Percentiles rank a stretch among this genome's conserved stretches.
These are phyloP conservation scores for Salmo trutta DNA, from an alignment of 2,797 vertebrate species.

Conservation along the genomic window DNA sequence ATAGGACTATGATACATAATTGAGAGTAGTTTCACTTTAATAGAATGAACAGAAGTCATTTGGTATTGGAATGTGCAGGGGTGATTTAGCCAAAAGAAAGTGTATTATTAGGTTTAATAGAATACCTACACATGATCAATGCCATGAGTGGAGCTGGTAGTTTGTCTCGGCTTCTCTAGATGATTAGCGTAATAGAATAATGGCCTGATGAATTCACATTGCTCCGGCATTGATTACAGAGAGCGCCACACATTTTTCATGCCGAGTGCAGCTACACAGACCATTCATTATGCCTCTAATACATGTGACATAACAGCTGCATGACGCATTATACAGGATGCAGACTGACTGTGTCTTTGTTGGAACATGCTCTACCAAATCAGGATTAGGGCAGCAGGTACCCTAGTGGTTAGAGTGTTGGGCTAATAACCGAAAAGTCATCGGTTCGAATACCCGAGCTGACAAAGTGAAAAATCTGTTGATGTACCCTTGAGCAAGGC, in stretches of 20 bases:
- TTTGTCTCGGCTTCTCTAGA: slow-evolving; percentile 1
- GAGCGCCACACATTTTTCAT: slow-evolving; percentile 64
- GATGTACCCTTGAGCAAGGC: no score
- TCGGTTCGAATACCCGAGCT: no score
- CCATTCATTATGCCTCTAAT: slow-evolving; percentile 38
- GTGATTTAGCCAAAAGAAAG: slow-evolving; percentile 61
- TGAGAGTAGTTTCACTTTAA: slow-evolving; percentile 75
- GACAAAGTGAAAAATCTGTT: no score
- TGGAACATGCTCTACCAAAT: slow-evolving; percentile 6
- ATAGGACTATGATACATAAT: slow-evolving; percentile 72
- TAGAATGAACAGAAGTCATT: slow-evolving; percentile 71
- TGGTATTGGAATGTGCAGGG: slow-evolving; percentile 66
- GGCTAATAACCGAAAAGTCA: no score
- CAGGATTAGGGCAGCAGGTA: neutral
- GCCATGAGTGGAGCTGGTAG: neutral
- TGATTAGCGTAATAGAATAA: slow-evolving; percentile 50
- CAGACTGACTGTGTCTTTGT: neutral
- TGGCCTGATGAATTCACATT: slow-evolving; percentile 53
- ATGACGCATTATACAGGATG: slow-evolving; percentile 2
- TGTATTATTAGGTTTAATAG: slow-evolving; percentile 73
- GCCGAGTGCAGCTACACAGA: slow-evolving; percentile 26
- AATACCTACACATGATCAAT: slow-evolving; percentile 36
- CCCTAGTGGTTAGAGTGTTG: no score
- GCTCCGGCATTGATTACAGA: slow-evolving; percentile 64
- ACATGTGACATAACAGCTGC: slow-evolving; percentile 59